These are phyloP conservation scores for Enteromius viviparus DNA, from an alignment of 2,797 vertebrate genomes.

Conservation along the genomic window DNA sequence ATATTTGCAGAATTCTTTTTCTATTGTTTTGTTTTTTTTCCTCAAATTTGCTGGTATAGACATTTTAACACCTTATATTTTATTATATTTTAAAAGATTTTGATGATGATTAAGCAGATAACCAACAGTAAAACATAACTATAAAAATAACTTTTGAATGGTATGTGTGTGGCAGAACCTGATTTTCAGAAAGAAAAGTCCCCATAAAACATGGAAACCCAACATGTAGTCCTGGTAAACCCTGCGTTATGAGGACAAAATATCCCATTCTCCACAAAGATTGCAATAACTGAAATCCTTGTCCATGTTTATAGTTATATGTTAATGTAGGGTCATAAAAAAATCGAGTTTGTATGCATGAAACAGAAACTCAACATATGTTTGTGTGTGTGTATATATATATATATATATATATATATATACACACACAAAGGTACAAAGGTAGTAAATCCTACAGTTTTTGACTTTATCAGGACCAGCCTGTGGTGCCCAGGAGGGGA, in stretches of 20 bases:
- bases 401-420: too few relatives aligned
- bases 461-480: too few relatives aligned
- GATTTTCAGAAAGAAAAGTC: too few relatives aligned
- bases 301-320: background rate
- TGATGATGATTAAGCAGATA: background rate
- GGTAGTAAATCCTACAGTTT: too few relatives aligned
- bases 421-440: too few relatives aligned
- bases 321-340: too few relatives aligned
- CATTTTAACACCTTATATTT: slow-evolving; percentile 3
- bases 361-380: too few relatives aligned
- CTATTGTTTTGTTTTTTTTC: background rate
- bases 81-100: background rate
- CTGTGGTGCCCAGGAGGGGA: too few relatives aligned
- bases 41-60: background rate
- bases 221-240: background rate
- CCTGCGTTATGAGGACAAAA: background rate
- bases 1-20: background rate
- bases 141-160: background rate
- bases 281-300: background rate
- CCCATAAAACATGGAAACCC: too few relatives aligned
- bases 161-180: background rate
- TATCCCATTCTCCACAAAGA: background rate
- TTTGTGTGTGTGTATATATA: too few relatives aligned
- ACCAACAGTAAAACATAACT: background rate
- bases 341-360: too few relatives aligned